Evolutionary conservation across 2,888 invertebrate species (phyloP), one percentile per base, ranked within the genome.

Genomic region (Agriopis leucophaearia): DNA sequence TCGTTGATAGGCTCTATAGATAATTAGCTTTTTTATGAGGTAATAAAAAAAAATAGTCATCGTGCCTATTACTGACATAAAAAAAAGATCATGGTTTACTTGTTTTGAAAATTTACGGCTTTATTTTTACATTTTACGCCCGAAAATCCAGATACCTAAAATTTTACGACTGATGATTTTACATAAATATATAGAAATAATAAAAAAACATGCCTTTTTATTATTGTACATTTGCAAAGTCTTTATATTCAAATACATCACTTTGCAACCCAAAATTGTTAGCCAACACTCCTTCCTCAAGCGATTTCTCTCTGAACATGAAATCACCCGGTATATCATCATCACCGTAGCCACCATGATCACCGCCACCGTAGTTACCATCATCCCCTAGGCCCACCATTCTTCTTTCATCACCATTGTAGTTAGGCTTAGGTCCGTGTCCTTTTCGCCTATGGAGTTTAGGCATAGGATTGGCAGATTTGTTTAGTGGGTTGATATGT

Each of bases 251-350:
- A n/a, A 8, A 35, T 7, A 4, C 2, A 7, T 55, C 55, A 9
- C 27, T 27, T 42, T 55, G 55, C 42, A 55, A 44, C 2, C 55
- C 55, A n/a, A 55, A 55, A 42, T 55, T 55, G 27, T 55, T 55
- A 5, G 55, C 13, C 18, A 55, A 44, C 2, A 2, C 8, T 13
- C 55, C 55, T 8, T 12, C 1, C 18, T 42, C 55, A 1, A 18
- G 6, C 13, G 10, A 0, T 7, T 55, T 18, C n/a, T 55, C 12
- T 27, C 8, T 27, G 6, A 55, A 55, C 42, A 55, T 55, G 13
- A 18, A 18, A 1, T 55, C 55, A 0, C 55, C 55, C 27, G 44
- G 42, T 27, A 55, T 12, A 16, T 3, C 42, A 42, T 42, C 4
- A 36, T 3, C 38, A 8, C 12, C 42, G 18, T 18, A 10, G 10